Evolutionary conservation across 92 coral and sea anemone genomes (phyloP).

Genomic region (Porites lobata): DNA sequence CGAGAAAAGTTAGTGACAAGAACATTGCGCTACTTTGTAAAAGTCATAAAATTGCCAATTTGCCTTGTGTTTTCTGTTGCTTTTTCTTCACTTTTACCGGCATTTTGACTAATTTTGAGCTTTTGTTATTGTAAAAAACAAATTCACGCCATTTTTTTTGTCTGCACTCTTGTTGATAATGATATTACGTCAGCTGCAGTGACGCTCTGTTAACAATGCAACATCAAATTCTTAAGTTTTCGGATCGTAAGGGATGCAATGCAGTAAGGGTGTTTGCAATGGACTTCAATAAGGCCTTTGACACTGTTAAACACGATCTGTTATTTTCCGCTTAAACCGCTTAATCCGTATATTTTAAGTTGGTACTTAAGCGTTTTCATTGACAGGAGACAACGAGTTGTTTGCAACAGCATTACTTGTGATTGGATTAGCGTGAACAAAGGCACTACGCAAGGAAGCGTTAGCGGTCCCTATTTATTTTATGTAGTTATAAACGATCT

Average conservation of each 20-base stretch:
- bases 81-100: too few relatives aligned
- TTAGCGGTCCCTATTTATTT: conserved; percentile 1
- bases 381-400: background rate
- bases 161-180: too few relatives aligned
- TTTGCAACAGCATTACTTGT: background rate
- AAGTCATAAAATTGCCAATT: too few relatives aligned
- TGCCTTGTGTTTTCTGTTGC: too few relatives aligned
- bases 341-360: conserved; percentile 18
- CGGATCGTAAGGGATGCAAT: conserved; percentile 55
- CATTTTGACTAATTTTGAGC: too few relatives aligned
- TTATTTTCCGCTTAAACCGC: background rate
- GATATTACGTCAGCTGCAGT: conserved; percentile 43
- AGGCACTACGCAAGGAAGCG: background rate
- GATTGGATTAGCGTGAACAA: background rate
- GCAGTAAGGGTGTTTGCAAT: conserved; percentile 65
- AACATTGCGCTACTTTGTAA: too few relatives aligned
- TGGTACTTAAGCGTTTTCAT: conserved; percentile 20
- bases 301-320: conserved; percentile 58
- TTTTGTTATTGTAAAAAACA: too few relatives aligned
- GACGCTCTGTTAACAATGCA: conserved; percentile 64
- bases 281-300: conserved; percentile 70
- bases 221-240: conserved; percentile 25
- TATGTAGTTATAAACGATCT: background rate
- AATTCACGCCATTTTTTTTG: too few relatives aligned
- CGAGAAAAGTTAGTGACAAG: too few relatives aligned